Evolutionary conservation across 2,113 vertebrate genomes (phyloP).

Genomic region (Nematolebias whitei): DNA sequence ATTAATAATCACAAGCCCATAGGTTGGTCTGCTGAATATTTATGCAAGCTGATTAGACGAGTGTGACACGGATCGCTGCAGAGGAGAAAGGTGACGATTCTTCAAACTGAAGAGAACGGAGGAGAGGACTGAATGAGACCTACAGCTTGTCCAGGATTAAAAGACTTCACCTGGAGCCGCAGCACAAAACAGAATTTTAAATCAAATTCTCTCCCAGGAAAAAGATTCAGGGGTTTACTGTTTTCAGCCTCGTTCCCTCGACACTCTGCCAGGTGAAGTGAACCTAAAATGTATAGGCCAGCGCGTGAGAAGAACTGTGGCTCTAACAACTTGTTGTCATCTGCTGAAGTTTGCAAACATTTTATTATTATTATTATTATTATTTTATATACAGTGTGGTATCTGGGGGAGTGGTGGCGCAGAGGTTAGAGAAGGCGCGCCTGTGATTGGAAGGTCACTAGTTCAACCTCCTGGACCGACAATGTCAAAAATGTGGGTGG

Average conservation of each 20-base stretch:
- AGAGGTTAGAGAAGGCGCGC: too few relatives aligned
- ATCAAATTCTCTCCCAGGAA: conserved; percentile 27
- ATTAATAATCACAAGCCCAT: conserved; percentile 68
- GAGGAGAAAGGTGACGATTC: conserved; percentile 13
- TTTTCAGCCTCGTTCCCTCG: conserved; percentile 24
- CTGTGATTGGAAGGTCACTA: too few relatives aligned
- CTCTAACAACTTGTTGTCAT: too few relatives aligned
- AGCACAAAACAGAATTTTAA: conserved; percentile 14
- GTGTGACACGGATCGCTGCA: conserved; percentile 22
- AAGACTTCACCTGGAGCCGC: conserved; percentile 45
- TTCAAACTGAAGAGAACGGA: conserved; percentile 29
- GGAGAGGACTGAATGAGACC: conserved; percentile 11
- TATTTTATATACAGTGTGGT: too few relatives aligned
- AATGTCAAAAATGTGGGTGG: too few relatives aligned
- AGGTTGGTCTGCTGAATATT: conserved; percentile 67
- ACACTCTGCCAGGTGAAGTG: conserved; percentile 49
- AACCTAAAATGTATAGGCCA: conserved; percentile 21
- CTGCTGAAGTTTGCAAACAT: too few relatives aligned
- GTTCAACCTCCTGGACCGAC: too few relatives aligned
- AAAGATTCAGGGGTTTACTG: conserved; percentile 52
- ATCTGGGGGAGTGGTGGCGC: too few relatives aligned
- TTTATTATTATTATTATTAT: too few relatives aligned
- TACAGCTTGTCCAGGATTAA: conserved; percentile 25
- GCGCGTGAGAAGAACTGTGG: conserved; percentile 6
- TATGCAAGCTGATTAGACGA: conserved; percentile 47